phyloP scores from a whole-genome alignment of 2,797 vertebrate species.

The Anniella stebbinsi region DNA sequence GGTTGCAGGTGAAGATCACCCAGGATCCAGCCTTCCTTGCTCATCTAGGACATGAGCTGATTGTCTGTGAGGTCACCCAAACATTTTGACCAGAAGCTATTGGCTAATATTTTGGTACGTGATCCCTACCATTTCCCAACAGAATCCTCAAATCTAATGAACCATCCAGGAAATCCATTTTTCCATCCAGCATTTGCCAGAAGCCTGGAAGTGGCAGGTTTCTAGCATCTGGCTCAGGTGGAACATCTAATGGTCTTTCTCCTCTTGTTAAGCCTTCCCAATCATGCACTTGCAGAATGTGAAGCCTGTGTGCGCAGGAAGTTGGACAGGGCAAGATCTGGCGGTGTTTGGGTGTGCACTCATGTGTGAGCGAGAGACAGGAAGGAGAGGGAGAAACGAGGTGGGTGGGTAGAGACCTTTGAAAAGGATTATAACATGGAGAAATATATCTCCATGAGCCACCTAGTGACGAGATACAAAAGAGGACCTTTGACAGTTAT shows the following conservation, averaged over 20 bases:
- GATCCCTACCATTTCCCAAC: not conserved
- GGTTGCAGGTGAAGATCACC: constrained; percentile 90
- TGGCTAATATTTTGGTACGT: not conserved
- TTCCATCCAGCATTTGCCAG: not conserved
- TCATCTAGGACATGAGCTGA: constrained; percentile 93
- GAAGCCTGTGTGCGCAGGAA: not conserved
- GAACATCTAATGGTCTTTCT: not conserved
- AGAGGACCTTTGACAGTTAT: not conserved
- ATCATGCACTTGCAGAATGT: not conserved
- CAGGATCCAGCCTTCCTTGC: constrained; percentile 89
- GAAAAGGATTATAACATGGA: not conserved
- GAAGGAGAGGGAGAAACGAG: too few relatives aligned
- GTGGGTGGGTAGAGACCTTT: not conserved
- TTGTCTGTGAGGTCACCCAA: constrained; percentile 76
- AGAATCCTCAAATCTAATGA: not conserved
- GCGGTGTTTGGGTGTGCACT: not conserved
- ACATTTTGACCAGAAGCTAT: not conserved
- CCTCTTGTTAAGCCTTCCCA: not conserved
- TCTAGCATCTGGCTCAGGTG: not conserved
- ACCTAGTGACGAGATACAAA: too few relatives aligned
- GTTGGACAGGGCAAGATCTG: not conserved
- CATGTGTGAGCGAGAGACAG: too few relatives aligned
- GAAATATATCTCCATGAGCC: not conserved
- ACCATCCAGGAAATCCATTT: not conserved
- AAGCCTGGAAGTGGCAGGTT: not conserved